Percentiles rank a stretch among this genome's conserved stretches.
Evolutionary conservation across 92 coral and sea anemone genomes (phyloP).

Genomic region (Nematostella vectensis): DNA sequence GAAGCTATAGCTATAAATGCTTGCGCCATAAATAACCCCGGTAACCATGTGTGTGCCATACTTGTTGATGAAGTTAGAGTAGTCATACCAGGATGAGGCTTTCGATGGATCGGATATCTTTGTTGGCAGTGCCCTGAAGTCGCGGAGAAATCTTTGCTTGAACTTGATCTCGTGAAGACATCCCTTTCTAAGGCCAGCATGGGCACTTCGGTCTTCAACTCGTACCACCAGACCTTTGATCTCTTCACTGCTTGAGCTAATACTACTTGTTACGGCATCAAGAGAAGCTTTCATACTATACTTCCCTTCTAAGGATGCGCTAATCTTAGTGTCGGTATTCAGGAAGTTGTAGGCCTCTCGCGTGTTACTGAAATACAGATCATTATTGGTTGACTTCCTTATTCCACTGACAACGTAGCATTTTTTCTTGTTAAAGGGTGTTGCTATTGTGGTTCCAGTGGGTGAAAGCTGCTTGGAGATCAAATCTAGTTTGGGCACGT

Average conservation of each 20-base stretch:
- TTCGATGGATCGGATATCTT: background rate
- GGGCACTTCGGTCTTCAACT: background rate
- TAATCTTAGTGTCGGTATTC: background rate
- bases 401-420: no score
- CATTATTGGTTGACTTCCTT: background rate
- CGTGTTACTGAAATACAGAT: background rate
- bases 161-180: background rate
- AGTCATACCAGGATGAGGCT: background rate
- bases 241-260: background rate
- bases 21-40: background rate
- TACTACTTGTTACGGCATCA: background rate
- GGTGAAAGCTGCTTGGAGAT: no score
- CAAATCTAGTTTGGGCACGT: no score
- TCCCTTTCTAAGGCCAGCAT: background rate
- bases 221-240: background rate
- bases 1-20: background rate
- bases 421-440: no score
- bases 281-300: background rate
- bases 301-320: background rate
- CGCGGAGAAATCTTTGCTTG: background rate
- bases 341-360: background rate
- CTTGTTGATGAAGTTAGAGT: background rate
- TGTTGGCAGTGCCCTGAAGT: background rate
- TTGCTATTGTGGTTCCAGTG: no score
- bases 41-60: background rate